Conservation (phyloP, 2,888 invertebrate genomes). For the Ceriagrion tenellum region DNA sequence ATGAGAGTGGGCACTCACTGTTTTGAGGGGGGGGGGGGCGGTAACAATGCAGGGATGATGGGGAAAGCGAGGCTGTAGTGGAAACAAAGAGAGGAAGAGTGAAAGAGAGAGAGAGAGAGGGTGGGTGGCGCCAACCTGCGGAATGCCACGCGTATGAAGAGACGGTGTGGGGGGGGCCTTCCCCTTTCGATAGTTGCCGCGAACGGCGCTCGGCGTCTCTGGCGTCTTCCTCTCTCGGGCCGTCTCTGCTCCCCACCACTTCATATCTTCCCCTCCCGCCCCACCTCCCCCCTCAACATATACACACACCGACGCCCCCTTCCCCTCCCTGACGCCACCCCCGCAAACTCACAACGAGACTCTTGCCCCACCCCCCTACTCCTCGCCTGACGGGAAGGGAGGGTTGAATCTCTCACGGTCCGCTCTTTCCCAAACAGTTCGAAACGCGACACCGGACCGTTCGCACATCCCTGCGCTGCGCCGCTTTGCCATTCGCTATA, state of each 20-base stretch:
- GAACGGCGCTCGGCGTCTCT: constrained; percentile 5
- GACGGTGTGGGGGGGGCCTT: neutral
- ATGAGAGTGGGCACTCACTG: neutral
- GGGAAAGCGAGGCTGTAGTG: no score
- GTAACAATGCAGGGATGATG: no score
- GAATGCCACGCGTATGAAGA: neutral
- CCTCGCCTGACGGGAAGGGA: neutral
- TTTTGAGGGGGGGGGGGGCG: neutral
- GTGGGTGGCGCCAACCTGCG: neutral
- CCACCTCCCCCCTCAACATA: neutral
- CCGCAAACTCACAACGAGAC: neutral
- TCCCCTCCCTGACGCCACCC: no score
- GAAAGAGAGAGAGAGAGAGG: neutral
- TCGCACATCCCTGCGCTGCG: neutral
- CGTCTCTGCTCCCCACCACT: neutral
- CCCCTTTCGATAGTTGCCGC: neutral
- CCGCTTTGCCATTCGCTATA: no score
- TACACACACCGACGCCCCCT: no score
- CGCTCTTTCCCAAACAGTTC: neutral
- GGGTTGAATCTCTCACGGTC: neutral
- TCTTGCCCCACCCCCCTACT: neutral
- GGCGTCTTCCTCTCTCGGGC: neutral
- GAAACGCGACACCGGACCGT: neutral
- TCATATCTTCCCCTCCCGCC: neutral
- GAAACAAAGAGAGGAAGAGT: no score